Evolutionary conservation across 2,113 vertebrate species (phyloP).

Genomic region (Centropus bengalensis): DNA sequence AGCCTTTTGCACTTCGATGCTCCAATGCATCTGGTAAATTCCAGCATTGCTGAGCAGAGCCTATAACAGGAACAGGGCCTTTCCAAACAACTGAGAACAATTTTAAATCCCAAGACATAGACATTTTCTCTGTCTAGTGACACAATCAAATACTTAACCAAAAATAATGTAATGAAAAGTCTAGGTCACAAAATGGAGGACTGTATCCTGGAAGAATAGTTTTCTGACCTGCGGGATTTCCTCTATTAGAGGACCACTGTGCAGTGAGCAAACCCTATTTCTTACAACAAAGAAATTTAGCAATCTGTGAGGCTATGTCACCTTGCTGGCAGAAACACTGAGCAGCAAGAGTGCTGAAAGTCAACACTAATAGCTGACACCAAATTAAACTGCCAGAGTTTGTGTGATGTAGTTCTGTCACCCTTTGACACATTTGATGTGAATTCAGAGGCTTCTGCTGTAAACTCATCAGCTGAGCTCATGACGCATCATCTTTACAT

Average conservation of each 20-base stretch:
- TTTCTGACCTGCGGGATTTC: constrained; percentile 47
- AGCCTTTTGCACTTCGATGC: background rate
- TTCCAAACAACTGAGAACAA: constrained; percentile 10
- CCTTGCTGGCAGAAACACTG: constrained; percentile 76
- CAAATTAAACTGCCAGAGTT: constrained; percentile 79
- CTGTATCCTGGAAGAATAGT: constrained; percentile 21
- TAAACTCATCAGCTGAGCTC: constrained; percentile 72
- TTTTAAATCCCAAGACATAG: background rate
- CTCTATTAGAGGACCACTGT: constrained; percentile 38
- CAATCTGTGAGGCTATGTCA: constrained; percentile 69
- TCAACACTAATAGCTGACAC: constrained; percentile 78
- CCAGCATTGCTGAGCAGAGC: background rate
- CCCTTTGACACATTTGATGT: constrained; percentile 74
- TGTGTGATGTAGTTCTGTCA: constrained; percentile 74
- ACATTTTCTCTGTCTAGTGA: background rate
- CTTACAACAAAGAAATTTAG: constrained; percentile 74
- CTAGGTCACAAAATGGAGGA: constrained; percentile 21
- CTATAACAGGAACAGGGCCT: background rate
- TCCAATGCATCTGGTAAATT: background rate
- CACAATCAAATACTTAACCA: constrained; percentile 45
- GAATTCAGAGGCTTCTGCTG: constrained; percentile 68
- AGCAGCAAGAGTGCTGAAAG: constrained; percentile 60
- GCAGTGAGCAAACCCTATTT: constrained; percentile 60
- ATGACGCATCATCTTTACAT: constrained; percentile 77
- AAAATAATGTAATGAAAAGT: constrained; percentile 52